Percentiles rank a stretch among this genome's conserved stretches.
Conservation (phyloP, 1,140 invertebrate genomes). For the Heliconius nattereri region DNA sequence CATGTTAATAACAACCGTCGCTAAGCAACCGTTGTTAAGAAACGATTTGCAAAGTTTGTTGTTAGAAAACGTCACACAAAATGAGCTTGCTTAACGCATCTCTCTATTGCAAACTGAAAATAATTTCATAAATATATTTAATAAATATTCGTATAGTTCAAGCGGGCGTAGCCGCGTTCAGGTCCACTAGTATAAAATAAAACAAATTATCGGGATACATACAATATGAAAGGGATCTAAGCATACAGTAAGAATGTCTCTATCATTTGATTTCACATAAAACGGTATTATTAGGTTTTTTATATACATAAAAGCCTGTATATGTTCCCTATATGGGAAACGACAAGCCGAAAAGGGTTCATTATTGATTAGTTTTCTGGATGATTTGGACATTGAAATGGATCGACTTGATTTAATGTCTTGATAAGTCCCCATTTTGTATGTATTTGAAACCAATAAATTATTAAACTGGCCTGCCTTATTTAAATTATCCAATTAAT, state of each 20-base stretch:
- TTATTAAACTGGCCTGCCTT: background rate
- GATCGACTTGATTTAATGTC: conserved; percentile 1
- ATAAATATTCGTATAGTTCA: too few relatives aligned
- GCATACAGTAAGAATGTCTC: background rate
- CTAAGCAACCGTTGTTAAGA: too few relatives aligned
- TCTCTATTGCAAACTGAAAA: too few relatives aligned
- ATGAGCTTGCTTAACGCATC: too few relatives aligned
- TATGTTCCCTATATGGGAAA: background rate
- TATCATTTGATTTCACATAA: background rate
- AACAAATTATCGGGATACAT: background rate
- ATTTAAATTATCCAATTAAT: background rate
- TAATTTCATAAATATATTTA: too few relatives aligned
- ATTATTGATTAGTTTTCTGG: conserved; percentile 28
- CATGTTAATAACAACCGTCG: too few relatives aligned
- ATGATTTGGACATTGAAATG: conserved; percentile 12
- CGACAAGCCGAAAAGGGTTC: conserved; percentile 24
- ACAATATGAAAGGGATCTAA: background rate
- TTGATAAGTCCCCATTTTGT: background rate
- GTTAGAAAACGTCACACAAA: too few relatives aligned
- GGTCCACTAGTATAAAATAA: too few relatives aligned
- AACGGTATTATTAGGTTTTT: background rate
- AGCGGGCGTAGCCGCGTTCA: too few relatives aligned
- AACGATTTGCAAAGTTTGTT: too few relatives aligned
- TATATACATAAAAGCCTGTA: background rate
- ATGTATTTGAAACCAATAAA: background rate